These are phyloP conservation scores for Phortica okadai DNA, from an alignment of 2,888 invertebrate genomes.

Conservation along the genomic window DNA sequence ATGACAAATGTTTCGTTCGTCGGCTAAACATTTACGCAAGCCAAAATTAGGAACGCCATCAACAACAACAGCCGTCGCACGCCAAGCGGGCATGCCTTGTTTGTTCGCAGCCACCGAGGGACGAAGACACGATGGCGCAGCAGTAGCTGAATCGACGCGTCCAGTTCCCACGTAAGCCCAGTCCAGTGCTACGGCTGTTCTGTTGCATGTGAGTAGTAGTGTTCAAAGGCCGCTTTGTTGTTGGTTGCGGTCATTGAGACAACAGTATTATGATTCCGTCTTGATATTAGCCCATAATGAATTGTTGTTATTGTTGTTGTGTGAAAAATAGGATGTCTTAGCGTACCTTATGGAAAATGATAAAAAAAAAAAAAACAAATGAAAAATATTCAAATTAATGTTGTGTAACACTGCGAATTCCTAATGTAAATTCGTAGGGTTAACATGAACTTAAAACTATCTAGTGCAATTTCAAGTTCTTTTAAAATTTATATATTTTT, in stretches of 20 bases:
- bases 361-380: background rate
- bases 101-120: conserved; percentile 20
- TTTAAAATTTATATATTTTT: too few relatives aligned
- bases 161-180: conserved; percentile 5
- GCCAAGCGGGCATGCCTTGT: background rate
- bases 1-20: conserved; percentile 74
- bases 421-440: too few relatives aligned
- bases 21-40: conserved; percentile 40
- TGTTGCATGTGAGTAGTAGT: conserved; percentile 12
- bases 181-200: background rate
- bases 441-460: too few relatives aligned
- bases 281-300: conserved; percentile 42
- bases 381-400: background rate
- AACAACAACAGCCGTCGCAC: background rate
- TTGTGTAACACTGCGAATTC: too few relatives aligned
- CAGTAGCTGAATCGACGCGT: background rate
- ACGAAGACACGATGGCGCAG: background rate
- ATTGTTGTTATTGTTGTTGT: conserved; percentile 32
- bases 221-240: conserved; percentile 2
- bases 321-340: background rate
- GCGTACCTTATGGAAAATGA: background rate
- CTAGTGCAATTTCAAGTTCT: too few relatives aligned
- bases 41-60: background rate
- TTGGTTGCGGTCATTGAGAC: conserved; percentile 19
- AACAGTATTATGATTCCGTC: conserved; percentile 66